Base-by-base conservation (phyloP, 1,140 invertebrate species). In the Tachypleus tridentatus region DNA sequence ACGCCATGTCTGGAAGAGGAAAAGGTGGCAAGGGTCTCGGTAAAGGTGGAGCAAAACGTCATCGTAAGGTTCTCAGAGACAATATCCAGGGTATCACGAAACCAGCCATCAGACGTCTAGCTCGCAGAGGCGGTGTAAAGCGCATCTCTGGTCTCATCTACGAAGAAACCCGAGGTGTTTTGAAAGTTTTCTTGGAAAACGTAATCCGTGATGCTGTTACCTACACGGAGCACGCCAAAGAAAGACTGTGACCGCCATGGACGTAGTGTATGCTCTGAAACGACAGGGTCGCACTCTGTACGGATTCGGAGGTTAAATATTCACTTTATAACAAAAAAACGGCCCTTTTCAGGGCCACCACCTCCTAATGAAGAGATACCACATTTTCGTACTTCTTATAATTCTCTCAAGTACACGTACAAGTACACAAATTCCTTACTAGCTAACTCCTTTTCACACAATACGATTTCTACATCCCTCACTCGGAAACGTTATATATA, bases 171-270 rank as follows among this genome's bases (percentile, higher is more conserved):
- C 80, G 83, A 62, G 82, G 83, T 70, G 85, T 87, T 0, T 74
- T 88, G n/a, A 89, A 88, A 75, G 83, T 88, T 0, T 91, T 91
- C 76, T 76, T 91, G 62, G 87, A 89, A 75, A 89, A 88, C 73
- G 85, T 90, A 0, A 90, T 90, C 72, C 80, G 86, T 64, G 88
- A 89, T 76, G 86, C 87, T 9, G 86, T 90, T 61, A 89, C 86
- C 10, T 90, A 89, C 78, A 87, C 86, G 7, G 87, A 87, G 75
- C 86, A 89, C 75, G 86, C 87, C 68, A 89, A 88, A 79, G 87
- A 68, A 91, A 90, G 77, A 91, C 88, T 29, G 81, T 84, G 54
- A 91, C 88, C 7, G 87, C 88, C 61, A 91, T 91, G 88, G 88
- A 92, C 73, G 87, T 91, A 10, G 88, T 91, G 48, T 91, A 91